Evolutionary conservation across 2,888 invertebrate genomes (phyloP), one percentile per base, ranked within the genome.

Genomic region (Athalia rosae): DNA sequence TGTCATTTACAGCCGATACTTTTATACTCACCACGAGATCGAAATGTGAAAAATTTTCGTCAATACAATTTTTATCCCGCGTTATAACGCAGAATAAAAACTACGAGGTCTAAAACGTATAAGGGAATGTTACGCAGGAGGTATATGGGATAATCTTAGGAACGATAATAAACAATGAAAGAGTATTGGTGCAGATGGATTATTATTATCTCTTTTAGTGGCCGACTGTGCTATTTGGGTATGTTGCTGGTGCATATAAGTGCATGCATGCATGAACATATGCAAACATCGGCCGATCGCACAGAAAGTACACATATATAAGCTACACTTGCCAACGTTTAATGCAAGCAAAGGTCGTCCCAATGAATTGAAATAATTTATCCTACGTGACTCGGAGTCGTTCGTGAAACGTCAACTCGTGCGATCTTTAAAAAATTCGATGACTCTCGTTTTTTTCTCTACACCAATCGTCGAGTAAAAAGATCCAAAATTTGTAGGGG

Each of bases 141-240:
- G 28, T 28, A 2, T 28, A 28, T 28, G 28, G 28, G 28, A 13
- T 47, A 66, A 66, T 66, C 66, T 48, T 15, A 11, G 8, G 15
- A 66, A 66, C 48, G 66, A 66, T 66, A 66, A 66, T 48, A 66
- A 66, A 66, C 67, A 67, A 53, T 53, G 53, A 67, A 48, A 53
- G 53, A 28, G 15, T 13, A 6, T 28, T 28, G 28, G 28, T 28
- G 28, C 28, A 28, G 28, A 28, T 28, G 28, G 28, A 28, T 28
- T 28, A 28, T 28, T 28, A 28, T 28, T 28, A 28, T 28, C 28
- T 28, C 28, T 28, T 28, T 28, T 28, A 50, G n/a, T 43, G 67
- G 53, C 53, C 45, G 13, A 53, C 50, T 53, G 5, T 50, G 50
- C 67, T 67, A 67, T 67, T 67, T 67, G 50, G 67, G 67, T 13